Evolutionary conservation across 2,888 invertebrate genomes (phyloP), one percentile per base, ranked within the genome.

Genomic region (Drosophila mercatorum): DNA sequence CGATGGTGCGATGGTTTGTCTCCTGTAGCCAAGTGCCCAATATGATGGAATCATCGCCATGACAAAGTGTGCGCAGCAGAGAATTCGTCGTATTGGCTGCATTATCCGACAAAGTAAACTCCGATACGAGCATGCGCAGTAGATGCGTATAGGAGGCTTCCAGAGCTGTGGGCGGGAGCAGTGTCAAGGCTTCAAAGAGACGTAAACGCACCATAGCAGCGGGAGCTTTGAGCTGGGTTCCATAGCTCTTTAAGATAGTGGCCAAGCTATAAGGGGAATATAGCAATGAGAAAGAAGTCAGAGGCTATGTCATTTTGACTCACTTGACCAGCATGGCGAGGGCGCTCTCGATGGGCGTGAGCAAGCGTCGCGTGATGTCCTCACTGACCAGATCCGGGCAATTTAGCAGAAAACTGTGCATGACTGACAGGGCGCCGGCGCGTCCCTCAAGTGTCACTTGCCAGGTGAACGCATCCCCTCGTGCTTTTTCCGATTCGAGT

Each of bases 381-480:
- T 98, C 98, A 67, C 96, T 97, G 2, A 98, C 95, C 69, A 99
- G 93, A 79, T 98, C 97, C 0, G 97, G 96, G 88, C 98, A 99
- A 92, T 98, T 96, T 40, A 96, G 94, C 47, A 99, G 93, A 91
- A 99, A 96, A 92, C 98, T 98, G 91, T 98, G 96, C 95, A 99
- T 96, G 0, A 99, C 98, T 49, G 98, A 98, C 12, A 99, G 93
- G 2, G 99, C 99, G 0, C 99, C 99, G 5, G 99, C 98, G 49
- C 99, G 95, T 3, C 98, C 98, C 93, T 99, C 99, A 63, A 99
- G 93, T 0, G 99, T 98, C 47, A 99, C 96, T 94, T 98, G 98
- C 99, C 99, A 99, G n/a, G 99, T 99, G 92, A 99, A 99, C 0
- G 98, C 97, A 93, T 99, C 99, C 8, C 98, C 97, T 88, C 99